A percentile compares a stretch with the other conserved stretches of the same genome.
Conservation (phyloP, 1,140 invertebrate genomes). For the Oryctes rhinoceros region DNA sequence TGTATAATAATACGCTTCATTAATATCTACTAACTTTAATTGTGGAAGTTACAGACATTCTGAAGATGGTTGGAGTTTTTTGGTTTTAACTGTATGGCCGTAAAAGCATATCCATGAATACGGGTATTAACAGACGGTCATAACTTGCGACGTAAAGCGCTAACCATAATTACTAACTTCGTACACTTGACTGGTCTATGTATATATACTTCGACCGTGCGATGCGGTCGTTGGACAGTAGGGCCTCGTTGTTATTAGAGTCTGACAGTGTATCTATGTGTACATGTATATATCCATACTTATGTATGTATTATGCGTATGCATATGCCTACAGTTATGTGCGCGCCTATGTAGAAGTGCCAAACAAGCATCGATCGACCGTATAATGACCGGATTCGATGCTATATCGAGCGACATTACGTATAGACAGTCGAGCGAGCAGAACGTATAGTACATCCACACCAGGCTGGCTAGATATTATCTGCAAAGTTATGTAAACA, state of each 20-base stretch:
- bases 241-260: not conserved
- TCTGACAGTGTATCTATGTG: not conserved
- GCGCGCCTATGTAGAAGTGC: not conserved
- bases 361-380: constrained; percentile 8
- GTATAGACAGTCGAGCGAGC: not conserved
- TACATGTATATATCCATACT: not conserved
- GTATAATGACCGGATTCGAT: constrained; percentile 9
- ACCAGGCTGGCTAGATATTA: not conserved
- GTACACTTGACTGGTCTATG: not conserved
- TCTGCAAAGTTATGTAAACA: constrained; percentile 18
- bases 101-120: not conserved
- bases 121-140: not conserved
- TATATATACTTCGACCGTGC: not conserved
- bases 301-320: constrained; percentile 1
- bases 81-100: too few relatives aligned
- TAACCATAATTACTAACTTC: not conserved
- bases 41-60: too few relatives aligned
- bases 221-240: not conserved
- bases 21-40: too few relatives aligned
- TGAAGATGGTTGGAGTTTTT: too few relatives aligned
- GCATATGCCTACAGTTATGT: not conserved
- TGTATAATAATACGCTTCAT: too few relatives aligned
- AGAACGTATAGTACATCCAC: not conserved
- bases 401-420: not conserved
- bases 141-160: not conserved